Base-by-base conservation (phyloP, 2,113 vertebrate genomes). In the Onychostruthus taczanowskii region DNA sequence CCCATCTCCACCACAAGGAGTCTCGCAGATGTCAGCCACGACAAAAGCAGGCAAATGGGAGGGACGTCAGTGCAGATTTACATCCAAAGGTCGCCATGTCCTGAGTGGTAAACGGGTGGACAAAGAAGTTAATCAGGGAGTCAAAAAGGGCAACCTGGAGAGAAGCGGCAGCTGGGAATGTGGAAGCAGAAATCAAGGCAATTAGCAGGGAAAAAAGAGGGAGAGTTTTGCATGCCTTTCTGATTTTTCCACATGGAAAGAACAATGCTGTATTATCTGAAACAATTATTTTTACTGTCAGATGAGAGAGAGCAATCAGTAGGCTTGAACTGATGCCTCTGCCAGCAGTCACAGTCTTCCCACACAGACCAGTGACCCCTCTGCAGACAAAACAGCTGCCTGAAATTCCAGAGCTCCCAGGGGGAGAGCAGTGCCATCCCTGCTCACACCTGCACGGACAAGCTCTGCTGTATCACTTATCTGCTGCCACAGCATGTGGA, bases 121-220 rank as follows among this genome's bases (percentile, higher is more conserved):
- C 92, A 97, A 96, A 96, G 96, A 95, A 95, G 90, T 93, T 96
- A 97, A 96, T 95, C 63, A 13, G 86, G 90, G 83, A 97, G 94
- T 96, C 94, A 95, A 63, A 96, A 95, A 92, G 92, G 94, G 96
- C 90, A 92, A 83, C 91, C 87, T 94, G 90, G 94, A 94, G 96
- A 91, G 90, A 89, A 91, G 62, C 15, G 17, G 94, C 95, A 96
- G 90, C 92, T 95, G 95, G 86, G 88, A 96, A 78, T 81, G 80
- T 79, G 74, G 80, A 93, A 84, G 80, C 79, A 86, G 90, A 93
- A 93, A 95, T 72, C 77, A 88, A 86, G 88, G 83, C 94, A 94
- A 81, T 96, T 92, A 92, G 79, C 31, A 66, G 76, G 67, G 33
- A 72, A 82, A 88, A 88, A 90, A 90, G 56, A 86, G 52, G 28